phyloP scores from a whole-genome alignment of 2,888 invertebrate species.

The Mythimna albipuncta region DNA sequence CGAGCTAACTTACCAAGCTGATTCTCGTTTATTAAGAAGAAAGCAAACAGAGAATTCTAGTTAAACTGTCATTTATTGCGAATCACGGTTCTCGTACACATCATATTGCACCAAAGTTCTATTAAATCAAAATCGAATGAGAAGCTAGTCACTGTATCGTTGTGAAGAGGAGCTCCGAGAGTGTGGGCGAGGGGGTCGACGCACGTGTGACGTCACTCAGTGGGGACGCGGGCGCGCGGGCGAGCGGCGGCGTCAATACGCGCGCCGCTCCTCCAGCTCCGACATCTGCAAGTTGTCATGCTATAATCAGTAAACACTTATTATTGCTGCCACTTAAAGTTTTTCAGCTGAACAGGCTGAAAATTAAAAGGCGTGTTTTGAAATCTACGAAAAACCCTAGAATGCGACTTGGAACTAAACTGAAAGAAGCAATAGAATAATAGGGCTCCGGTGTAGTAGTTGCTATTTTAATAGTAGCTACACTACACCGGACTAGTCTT shows the following conservation, averaged over 20 bases:
- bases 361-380: too few species aligned
- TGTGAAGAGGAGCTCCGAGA: conserved; percentile 9
- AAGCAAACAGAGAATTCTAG: conserved; percentile 54
- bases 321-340: too few species aligned
- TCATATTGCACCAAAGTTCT: conserved; percentile 47
- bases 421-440: too few species aligned
- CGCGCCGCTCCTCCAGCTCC: conserved; percentile 86
- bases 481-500: too few species aligned
- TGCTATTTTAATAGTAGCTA: too few species aligned
- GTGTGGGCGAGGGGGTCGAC: conserved; percentile 33
- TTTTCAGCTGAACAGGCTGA: too few species aligned
- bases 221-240: not conserved
- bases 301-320: not conserved
- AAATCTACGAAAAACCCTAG: too few species aligned
- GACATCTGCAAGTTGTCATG: conserved; percentile 76
- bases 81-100: conserved; percentile 47
- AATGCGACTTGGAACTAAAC: too few species aligned
- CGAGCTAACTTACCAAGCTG: conserved; percentile 28
- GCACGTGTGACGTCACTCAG: conserved; percentile 18
- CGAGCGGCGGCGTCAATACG: conserved; percentile 81
- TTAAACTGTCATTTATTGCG: conserved; percentile 58
- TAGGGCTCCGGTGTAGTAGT: too few species aligned
- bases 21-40: conserved; percentile 22
- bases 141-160: conserved; percentile 42
- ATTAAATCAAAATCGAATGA: conserved; percentile 50